Evolutionary conservation across 2,888 invertebrate species (phyloP).

Genomic region (Amphipyra tragopoginis): DNA sequence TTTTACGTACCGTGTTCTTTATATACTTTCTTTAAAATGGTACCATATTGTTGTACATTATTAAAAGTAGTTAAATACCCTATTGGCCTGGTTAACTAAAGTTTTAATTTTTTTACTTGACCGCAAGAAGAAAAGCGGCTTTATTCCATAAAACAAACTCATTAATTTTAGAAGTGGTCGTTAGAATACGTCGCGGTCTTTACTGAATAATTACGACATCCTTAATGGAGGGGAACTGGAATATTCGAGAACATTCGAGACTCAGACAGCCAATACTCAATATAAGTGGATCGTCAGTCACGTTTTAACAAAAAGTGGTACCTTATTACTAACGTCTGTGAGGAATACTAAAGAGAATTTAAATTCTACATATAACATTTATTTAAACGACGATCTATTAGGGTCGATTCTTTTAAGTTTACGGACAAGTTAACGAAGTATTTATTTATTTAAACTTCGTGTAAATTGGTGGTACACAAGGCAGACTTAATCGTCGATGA

Average conservation of each 20-base stretch:
- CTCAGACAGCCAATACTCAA: conserved; percentile 19
- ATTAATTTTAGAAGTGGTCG: conserved; percentile 56
- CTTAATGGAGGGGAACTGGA: conserved; percentile 26
- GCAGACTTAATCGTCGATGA: too few species aligned
- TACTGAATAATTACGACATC: conserved; percentile 50
- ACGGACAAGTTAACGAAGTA: not conserved
- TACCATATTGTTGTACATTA: too few species aligned
- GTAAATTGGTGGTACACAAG: too few species aligned
- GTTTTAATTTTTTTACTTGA: conserved; percentile 17
- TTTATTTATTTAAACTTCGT: too few species aligned
- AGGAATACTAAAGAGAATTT: conserved; percentile 19
- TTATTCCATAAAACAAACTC: conserved; percentile 47
- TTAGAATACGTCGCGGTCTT: conserved; percentile 47
- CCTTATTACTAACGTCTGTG: conserved; percentile 11
- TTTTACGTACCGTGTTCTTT: too few species aligned
- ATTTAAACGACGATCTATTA: not conserved
- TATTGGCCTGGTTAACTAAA: not conserved
- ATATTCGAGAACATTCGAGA: conserved; percentile 10
- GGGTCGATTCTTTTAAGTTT: not conserved
- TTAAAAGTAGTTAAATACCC: too few species aligned
- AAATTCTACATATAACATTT: not conserved
- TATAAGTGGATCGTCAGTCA: conserved; percentile 17
- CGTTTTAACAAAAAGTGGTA: conserved; percentile 3
- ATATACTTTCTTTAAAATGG: too few species aligned
- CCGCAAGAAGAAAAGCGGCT: conserved; percentile 26